phyloP scores from a whole-genome alignment of 2,113 vertebrate genomes.

The Myocastor coypus region DNA sequence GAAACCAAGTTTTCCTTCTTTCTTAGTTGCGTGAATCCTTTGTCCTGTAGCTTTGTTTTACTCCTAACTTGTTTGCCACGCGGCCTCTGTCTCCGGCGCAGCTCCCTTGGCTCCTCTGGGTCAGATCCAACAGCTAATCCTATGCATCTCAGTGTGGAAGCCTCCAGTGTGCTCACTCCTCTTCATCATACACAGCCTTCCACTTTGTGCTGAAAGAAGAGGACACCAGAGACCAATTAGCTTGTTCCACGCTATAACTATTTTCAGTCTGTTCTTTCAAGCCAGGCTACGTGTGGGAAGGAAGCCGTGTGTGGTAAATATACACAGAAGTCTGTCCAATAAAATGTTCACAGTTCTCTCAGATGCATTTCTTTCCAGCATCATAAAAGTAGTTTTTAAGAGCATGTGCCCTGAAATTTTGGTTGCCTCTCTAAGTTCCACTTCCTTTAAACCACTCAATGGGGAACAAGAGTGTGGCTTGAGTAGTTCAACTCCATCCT shows the following conservation, averaged over 20 bases:
- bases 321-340: not conserved
- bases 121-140: not conserved
- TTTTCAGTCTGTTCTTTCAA: not conserved
- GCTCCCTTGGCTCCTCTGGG: not conserved
- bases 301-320: not conserved
- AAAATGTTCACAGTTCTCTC: not conserved
- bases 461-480: not conserved
- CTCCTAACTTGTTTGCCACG: rapidly evolving
- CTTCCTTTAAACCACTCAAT: not conserved
- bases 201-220: not conserved
- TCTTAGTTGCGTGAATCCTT: not conserved
- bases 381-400: not conserved
- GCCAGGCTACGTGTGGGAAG: not conserved
- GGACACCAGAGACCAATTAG: not conserved
- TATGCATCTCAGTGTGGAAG: not conserved
- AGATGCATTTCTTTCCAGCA: not conserved
- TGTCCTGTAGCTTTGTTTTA: not conserved
- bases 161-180: not conserved
- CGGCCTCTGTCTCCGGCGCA: not conserved
- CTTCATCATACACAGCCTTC: not conserved
- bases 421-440: not conserved
- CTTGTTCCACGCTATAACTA: not conserved
- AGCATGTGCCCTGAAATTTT: not conserved
- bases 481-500: not conserved
- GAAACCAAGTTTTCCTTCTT: not conserved